Conservation (phyloP, 2,113 vertebrate genomes). For the Leuciscus idus region DNA sequence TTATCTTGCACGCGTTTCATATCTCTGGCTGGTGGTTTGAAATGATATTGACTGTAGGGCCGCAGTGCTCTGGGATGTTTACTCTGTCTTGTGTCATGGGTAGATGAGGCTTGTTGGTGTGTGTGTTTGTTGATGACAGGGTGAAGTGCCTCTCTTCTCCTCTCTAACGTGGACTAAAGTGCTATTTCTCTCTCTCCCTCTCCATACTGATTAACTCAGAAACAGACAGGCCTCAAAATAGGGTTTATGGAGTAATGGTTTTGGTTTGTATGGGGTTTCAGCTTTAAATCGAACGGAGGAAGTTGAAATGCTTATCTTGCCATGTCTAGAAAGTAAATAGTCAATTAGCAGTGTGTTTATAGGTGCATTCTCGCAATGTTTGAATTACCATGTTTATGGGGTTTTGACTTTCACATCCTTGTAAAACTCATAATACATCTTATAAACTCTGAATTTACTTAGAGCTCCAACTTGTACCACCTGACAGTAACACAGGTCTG, state of each 20-base stretch:
- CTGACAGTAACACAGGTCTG: too few species aligned
- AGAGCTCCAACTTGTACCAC: too few species aligned
- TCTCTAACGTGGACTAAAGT: slow-evolving; percentile 58
- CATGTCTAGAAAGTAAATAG: background rate
- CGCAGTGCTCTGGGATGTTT: background rate
- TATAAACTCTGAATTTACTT: too few species aligned
- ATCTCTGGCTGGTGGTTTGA: background rate
- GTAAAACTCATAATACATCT: too few species aligned
- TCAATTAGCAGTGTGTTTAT: background rate
- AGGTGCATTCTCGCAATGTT: background rate
- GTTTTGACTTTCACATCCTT: too few species aligned
- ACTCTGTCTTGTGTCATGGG: slow-evolving; percentile 18
- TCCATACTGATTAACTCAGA: slow-evolving; percentile 58
- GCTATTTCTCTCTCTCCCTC: slow-evolving; percentile 46
- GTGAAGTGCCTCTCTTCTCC: slow-evolving; percentile 43
- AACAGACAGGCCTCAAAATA: slow-evolving; percentile 34
- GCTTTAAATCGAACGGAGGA: background rate
- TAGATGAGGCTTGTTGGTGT: slow-evolving; percentile 11
- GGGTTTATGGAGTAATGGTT: background rate
- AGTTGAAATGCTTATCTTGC: background rate
- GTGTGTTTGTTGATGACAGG: slow-evolving; percentile 34
- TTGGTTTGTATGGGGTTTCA: background rate
- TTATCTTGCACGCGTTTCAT: background rate
- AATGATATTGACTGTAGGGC: background rate
- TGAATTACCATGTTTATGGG: too few species aligned